Percentiles rank a stretch among this genome's conserved stretches.
phyloP scores from a whole-genome alignment of 2,797 vertebrate genomes.

The Thunnus albacares region DNA sequence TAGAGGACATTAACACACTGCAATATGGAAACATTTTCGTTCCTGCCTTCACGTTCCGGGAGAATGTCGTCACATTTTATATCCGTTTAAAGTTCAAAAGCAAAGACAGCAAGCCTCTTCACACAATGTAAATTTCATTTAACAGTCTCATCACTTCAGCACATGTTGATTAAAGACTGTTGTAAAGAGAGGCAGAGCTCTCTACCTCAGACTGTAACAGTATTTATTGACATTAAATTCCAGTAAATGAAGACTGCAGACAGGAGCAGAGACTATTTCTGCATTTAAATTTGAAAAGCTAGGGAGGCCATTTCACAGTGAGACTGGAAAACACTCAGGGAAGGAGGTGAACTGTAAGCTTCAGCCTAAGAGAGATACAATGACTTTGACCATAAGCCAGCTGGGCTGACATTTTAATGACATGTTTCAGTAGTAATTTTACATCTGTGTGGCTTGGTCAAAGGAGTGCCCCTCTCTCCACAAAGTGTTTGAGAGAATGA shows the following conservation, averaged over 20 bases:
- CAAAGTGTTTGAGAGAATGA: slow-evolving; percentile 24
- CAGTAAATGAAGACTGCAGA: slow-evolving; percentile 38
- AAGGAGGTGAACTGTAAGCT: slow-evolving; percentile 16
- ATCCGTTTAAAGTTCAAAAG: slow-evolving; percentile 18
- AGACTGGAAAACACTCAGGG: slow-evolving; percentile 42
- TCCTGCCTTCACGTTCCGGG: neutral
- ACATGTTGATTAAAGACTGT: slow-evolving; percentile 34
- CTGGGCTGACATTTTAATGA: slow-evolving; percentile 59
- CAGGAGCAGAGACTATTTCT: slow-evolving; percentile 16
- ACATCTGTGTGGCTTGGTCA: slow-evolving; percentile 25
- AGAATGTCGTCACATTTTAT: slow-evolving; percentile 8
- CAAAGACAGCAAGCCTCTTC: slow-evolving; percentile 23
- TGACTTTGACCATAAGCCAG: slow-evolving; percentile 40
- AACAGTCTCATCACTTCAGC: slow-evolving; percentile 33
- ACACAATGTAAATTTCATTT: slow-evolving; percentile 35
- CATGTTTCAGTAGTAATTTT: slow-evolving; percentile 46
- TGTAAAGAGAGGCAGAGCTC: slow-evolving; percentile 20
- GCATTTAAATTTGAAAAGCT: slow-evolving; percentile 34
- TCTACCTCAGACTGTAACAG: slow-evolving; percentile 12
- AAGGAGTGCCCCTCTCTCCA: slow-evolving; percentile 12
- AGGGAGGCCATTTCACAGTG: slow-evolving; percentile 30
- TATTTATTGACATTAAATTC: slow-evolving; percentile 43
- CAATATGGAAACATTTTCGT: slow-evolving; percentile 17
- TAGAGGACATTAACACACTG: slow-evolving; percentile 1
- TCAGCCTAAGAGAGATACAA: slow-evolving; percentile 45